phyloP scores from a whole-genome alignment of 2,888 invertebrate species.

The Acleris holmiana region DNA sequence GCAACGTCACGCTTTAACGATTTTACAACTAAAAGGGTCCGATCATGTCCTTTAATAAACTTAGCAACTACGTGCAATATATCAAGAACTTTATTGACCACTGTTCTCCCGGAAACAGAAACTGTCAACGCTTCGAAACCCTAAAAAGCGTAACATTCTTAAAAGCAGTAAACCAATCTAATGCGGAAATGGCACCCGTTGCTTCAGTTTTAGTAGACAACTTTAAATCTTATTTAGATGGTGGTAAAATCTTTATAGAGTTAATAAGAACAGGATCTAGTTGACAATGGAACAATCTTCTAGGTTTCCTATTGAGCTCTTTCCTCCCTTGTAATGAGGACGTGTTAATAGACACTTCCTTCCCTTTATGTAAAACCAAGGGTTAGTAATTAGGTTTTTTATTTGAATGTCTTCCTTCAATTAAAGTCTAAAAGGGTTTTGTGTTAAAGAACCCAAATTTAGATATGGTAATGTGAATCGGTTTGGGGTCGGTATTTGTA shows the following conservation, averaged over 20 bases:
- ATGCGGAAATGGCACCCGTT: conserved; percentile 21
- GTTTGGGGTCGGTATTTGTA: neutral
- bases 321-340: conserved; percentile 22
- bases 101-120: conserved; percentile 20
- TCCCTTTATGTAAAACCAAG: conserved; percentile 30
- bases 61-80: neutral
- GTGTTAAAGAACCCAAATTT: neutral
- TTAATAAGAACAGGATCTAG: neutral
- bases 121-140: conserved; percentile 7
- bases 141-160: conserved; percentile 17
- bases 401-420: conserved; percentile 26
- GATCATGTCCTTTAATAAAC: neutral
- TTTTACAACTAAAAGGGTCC: neutral
- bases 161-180: conserved; percentile 7
- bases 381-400: conserved; percentile 22
- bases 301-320: conserved; percentile 19
- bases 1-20: neutral
- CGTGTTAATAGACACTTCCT: conserved; percentile 37
- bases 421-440: conserved; percentile 22
- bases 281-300: conserved; percentile 6
- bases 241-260: too few relatives aligned
- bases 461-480: neutral
- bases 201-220: neutral
- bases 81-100: conserved; percentile 19
- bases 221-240: too few relatives aligned